Base-by-base conservation (phyloP, 2,797 vertebrate species). In the Paratrypauchen microcephalus region DNA sequence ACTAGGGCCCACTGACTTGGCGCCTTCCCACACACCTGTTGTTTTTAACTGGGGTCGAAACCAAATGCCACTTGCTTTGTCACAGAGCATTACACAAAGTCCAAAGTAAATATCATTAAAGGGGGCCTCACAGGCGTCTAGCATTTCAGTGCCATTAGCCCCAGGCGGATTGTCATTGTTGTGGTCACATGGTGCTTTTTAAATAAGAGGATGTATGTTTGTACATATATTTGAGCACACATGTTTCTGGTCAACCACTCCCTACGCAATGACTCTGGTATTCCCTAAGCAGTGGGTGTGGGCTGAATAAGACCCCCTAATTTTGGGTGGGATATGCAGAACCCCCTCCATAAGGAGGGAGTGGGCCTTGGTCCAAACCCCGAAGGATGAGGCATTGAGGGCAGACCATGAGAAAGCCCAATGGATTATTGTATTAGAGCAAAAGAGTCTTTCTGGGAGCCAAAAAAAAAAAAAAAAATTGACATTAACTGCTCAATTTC, bases 391-490 rank as follows among this genome's bases (percentile, higher is more conserved):
- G 83, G 65, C 6, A 2, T 71, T 36, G 41, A 69, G 69, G 61
- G 16, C 64, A 77, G 58, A 52, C 70, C 62, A 67, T 24, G 65
- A 54, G 71, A 79, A 86, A 58, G 72, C 72, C 71, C 62, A n/a
- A 4, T 47, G 68, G 73, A 88, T 88, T 85, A 83, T 59, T 50
- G 75, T 80, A 81, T 83, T 87, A 87, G 72, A 75, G 65, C 62
- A 73, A 39, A 3, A 65, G 41, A 45, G 36, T 78, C 80, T 87
- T 84, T 84, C 52, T 73, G 47, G 28, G 56, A 75, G 76, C 68
- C 77, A 84, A 76, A 78, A 66, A 89, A 87, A 86, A 80, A 84
- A 76, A 78, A 66, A 89, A 87, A 86, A 80, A 76, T 80, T 87
- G 72, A 76, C 77, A 82, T 77, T 68, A 82, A 85, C 75, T 58